Conservation (phyloP, 2,888 invertebrate genomes). For the Prosapia bicincta region DNA sequence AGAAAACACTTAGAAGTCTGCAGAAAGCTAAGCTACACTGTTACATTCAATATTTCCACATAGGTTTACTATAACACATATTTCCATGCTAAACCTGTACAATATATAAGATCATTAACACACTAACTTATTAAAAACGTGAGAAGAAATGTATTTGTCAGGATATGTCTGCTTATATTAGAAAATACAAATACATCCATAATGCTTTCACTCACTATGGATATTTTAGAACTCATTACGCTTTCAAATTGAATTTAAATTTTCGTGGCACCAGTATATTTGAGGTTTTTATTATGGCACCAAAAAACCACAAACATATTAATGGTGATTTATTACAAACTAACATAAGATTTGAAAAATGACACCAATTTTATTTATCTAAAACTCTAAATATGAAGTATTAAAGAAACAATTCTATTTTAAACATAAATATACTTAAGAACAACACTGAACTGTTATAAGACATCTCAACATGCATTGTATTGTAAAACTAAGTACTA, state of each 20-base stretch:
- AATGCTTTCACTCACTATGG: conserved; percentile 10
- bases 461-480: no score
- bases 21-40: not conserved
- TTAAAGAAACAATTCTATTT: no score
- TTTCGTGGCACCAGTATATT: not conserved
- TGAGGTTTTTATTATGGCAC: not conserved
- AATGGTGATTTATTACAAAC: not conserved
- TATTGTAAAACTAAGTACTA: no score
- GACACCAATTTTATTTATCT: not conserved
- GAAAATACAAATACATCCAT: conserved; percentile 15
- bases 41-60: not conserved
- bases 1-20: not conserved
- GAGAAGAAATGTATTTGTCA: not conserved
- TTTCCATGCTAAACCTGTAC: not conserved
- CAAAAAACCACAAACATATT: no score
- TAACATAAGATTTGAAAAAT: not conserved
- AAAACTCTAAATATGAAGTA: not conserved
- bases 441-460: no score
- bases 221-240: conserved; percentile 25
- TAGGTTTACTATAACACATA: no score
- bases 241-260: conserved; percentile 6
- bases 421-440: no score
- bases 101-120: not conserved
- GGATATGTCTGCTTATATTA: conserved; percentile 16
- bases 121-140: not conserved